phyloP scores from a whole-genome alignment of 2,888 invertebrate genomes.

The Yponomeuta sedellus region DNA sequence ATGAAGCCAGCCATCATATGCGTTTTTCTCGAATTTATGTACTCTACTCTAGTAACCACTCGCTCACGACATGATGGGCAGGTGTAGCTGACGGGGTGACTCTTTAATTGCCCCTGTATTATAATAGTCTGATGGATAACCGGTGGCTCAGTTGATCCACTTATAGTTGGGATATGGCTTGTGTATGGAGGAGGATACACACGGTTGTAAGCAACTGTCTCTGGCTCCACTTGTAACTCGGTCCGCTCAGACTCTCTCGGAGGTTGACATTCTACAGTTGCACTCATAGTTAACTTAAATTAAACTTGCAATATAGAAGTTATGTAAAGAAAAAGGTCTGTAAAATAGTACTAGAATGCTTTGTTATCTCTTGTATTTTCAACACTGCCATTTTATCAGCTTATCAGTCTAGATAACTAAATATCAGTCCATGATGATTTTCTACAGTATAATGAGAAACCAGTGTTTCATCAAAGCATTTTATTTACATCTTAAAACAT shows the following conservation, averaged over 20 bases:
- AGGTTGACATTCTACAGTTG: background rate
- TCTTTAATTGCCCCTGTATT: constrained; percentile 43
- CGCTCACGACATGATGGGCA: constrained; percentile 52
- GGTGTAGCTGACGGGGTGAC: constrained; percentile 41
- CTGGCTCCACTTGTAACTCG: constrained; percentile 31
- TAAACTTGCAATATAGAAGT: background rate
- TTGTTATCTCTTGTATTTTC: constrained; percentile 6
- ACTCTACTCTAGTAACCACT: constrained; percentile 50
- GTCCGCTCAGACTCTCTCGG: constrained; percentile 26
- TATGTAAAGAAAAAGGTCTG: background rate
- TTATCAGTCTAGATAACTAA: constrained; percentile 17
- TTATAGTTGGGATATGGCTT: background rate
- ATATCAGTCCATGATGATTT: constrained; percentile 6
- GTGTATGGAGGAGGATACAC: constrained; percentile 60
- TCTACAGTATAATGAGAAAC: constrained; percentile 4
- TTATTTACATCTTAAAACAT: constrained; percentile 10
- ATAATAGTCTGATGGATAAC: constrained; percentile 45
- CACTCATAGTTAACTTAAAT: constrained; percentile 7
- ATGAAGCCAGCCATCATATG: constrained; percentile 64
- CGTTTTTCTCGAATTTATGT: constrained; percentile 56
- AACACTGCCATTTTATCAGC: constrained; percentile 8
- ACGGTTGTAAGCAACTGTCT: constrained; percentile 27
- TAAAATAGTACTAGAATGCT: background rate
- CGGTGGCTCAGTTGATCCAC: constrained; percentile 27
- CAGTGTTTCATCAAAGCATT: constrained; percentile 6